These are phyloP conservation scores for Catagonus wagneri DNA, from an alignment of 2,113 vertebrate genomes.

Conservation along the genomic window DNA sequence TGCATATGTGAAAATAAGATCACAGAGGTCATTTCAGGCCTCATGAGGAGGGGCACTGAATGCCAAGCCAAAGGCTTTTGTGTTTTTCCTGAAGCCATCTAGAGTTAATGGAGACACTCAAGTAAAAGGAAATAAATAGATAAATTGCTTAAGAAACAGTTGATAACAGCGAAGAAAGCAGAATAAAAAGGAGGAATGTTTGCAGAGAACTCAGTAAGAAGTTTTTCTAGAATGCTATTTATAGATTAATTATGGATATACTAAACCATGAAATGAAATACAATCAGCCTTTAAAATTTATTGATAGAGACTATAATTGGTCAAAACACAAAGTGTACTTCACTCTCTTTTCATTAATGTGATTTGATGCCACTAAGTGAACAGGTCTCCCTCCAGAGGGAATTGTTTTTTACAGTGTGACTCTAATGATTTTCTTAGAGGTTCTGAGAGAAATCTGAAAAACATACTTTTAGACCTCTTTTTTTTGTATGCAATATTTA, in stretches of 20 bases:
- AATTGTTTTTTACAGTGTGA: background rate
- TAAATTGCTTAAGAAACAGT: conserved; percentile 11
- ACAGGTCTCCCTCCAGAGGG: background rate
- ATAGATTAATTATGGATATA: background rate
- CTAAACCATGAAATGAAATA: background rate
- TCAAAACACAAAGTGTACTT: background rate
- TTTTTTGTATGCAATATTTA: background rate
- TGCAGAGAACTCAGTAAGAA: background rate
- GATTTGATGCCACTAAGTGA: background rate
- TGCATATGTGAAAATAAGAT: background rate
- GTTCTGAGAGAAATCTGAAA: background rate
- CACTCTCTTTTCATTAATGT: background rate
- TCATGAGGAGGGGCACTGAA: background rate
- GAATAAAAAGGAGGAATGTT: background rate
- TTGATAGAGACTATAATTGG: background rate
- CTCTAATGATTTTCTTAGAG: background rate
- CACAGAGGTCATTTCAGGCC: background rate
- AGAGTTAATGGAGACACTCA: background rate
- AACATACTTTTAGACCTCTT: background rate
- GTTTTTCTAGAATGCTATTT: background rate
- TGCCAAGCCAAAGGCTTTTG: background rate
- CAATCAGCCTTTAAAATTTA: background rate
- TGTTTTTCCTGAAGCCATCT: background rate
- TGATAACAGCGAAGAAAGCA: background rate
- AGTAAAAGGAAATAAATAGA: background rate